A percentile compares a stretch with the other conserved stretches of the same genome.
phyloP scores from a whole-genome alignment of 2,113 vertebrate genomes.

The Bombycilla garrulus region DNA sequence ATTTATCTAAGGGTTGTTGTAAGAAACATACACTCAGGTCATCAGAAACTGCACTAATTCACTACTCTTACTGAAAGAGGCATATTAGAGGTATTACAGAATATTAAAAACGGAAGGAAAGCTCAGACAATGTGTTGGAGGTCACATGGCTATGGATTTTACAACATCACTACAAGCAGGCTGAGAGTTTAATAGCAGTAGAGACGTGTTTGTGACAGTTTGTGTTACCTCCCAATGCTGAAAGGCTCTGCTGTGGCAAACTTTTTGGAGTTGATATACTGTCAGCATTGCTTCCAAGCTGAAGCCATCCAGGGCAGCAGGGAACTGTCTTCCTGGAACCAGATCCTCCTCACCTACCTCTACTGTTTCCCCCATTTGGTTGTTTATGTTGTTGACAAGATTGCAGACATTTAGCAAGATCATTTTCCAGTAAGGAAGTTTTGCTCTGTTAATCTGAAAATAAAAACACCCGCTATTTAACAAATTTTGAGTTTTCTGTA shows the following conservation, averaged over 20 bases:
- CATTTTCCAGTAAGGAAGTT: constrained; percentile 85
- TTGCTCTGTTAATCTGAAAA: constrained; percentile 78
- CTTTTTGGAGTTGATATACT: constrained; percentile 82
- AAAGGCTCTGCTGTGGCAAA: constrained; percentile 84
- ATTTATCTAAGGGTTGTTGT: accelerated
- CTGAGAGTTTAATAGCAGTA: not conserved
- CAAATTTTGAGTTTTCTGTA: accelerated
- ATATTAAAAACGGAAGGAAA: not conserved
- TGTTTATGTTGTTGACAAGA: constrained; percentile 76
- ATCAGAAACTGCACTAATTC: not conserved
- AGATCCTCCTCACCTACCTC: constrained; percentile 76
- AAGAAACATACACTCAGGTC: not conserved
- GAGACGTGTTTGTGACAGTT: not conserved
- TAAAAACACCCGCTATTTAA: not conserved
- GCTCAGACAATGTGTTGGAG: not conserved
- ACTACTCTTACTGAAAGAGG: not conserved
- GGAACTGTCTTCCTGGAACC: constrained; percentile 68
- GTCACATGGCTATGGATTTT: not conserved
- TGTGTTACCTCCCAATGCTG: constrained; percentile 84
- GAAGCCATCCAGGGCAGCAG: constrained; percentile 71
- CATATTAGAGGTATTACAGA: not conserved
- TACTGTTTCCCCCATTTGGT: constrained; percentile 62
- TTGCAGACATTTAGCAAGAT: constrained; percentile 87
- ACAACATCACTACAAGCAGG: not conserved
- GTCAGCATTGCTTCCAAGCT: constrained; percentile 81